phyloP scores from a whole-genome alignment of 2,797 vertebrate species.

The Alca torda region DNA sequence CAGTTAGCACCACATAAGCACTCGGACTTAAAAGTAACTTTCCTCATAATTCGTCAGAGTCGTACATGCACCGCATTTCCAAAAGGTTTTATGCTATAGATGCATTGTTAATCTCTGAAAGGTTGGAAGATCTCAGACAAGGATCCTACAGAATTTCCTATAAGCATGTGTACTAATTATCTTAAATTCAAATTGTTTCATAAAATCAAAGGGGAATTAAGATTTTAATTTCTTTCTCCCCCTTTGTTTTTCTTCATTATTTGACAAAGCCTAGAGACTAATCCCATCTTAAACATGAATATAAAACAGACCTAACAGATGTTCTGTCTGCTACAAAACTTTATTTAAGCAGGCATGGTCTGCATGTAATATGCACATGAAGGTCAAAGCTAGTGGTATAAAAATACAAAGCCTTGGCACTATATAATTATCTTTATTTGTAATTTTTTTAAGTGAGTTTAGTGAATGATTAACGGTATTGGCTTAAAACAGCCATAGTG shows the following conservation, averaged over 20 bases:
- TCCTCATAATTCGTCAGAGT: neutral
- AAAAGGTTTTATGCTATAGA: neutral
- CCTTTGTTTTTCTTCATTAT: constrained; percentile 61
- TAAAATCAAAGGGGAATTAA: constrained; percentile 49
- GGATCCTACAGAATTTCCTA: constrained; percentile 27
- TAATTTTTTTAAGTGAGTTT: constrained; percentile 19
- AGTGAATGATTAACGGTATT: constrained; percentile 42
- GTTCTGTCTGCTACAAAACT: constrained; percentile 57
- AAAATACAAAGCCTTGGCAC: constrained; percentile 18
- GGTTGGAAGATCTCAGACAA: neutral
- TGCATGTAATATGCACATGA: constrained; percentile 29
- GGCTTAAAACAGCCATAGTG: neutral
- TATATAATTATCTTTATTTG: constrained; percentile 45
- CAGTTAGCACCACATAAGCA: neutral
- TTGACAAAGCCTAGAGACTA: constrained; percentile 62
- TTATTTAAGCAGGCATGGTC: constrained; percentile 38
- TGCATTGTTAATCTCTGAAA: neutral
- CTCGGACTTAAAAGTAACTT: neutral
- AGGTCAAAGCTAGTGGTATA: constrained; percentile 22
- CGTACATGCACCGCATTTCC: neutral
- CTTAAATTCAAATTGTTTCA: constrained; percentile 52
- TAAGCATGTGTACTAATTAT: constrained; percentile 41
- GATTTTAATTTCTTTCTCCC: constrained; percentile 52
- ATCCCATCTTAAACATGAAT: constrained; percentile 69
- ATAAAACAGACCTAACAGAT: constrained; percentile 63